Evolutionary conservation across 1,140 invertebrate genomes (phyloP), one percentile per base, ranked within the genome.

Genomic region (Ephestia elutella): DNA sequence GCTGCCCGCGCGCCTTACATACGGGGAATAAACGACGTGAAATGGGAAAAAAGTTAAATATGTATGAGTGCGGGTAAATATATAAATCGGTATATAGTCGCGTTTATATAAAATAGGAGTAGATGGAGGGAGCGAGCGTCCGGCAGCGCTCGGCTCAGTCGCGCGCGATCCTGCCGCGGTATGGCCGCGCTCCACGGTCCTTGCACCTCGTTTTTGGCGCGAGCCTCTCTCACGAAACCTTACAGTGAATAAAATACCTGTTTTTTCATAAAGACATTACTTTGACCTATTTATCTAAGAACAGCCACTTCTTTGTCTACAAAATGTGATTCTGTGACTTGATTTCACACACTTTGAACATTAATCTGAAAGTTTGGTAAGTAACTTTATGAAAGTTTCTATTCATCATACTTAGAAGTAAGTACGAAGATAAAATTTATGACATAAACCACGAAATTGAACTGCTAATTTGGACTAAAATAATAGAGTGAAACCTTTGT

Each of bases 21-120:
- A 85, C 81, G 80, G 63, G 67, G 81, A 80, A 86, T 85, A 87
- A 84, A 84, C 82, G 81, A 86, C 73, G 78, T 86, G 81, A 86
- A 86, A 87, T 87, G 84, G 82, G 80, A 87, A 87, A 87, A 87
- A 87, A 86, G 81, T 87, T 86, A 86, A 87, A 87, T 87, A 87
- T 87, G 82, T 87, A 87, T 86, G 82, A 86, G 85, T 87, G 85
- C 71, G 85, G 82, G 85, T 83, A 87, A 87, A 87, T 87, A 87
- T 87, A 87, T 86, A 87, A 87, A 87, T 87, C 80, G 82, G 82
- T 86, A 86, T 85, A 86, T 87, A 86, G 70, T 75, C 63, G 68
- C 70, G 79, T 82, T 81, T 87, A 86, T 86, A 81, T 87, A 83
- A 82, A 82, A 82, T 25, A 25, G 21, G n/a, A n/a, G 8, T 80